Conservation (phyloP, 2,797 vertebrate genomes). For the Pipistrellus kuhlii region DNA sequence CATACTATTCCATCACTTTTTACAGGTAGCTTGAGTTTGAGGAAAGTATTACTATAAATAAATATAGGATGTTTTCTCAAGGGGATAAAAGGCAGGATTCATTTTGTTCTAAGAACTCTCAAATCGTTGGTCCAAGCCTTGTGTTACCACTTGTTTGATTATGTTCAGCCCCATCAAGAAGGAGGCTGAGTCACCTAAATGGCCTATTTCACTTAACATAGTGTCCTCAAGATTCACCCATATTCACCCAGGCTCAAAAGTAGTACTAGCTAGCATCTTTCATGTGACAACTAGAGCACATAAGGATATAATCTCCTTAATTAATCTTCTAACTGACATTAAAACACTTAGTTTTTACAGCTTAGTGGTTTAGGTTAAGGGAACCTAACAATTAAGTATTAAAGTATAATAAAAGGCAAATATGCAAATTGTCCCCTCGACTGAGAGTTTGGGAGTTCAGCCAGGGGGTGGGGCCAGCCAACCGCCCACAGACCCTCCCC, state of each 20-base stretch:
- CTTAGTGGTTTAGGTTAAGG: too few species aligned
- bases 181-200: neutral
- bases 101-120: slow-evolving; percentile 18
- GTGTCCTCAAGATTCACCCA: too few species aligned
- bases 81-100: neutral
- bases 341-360: too few species aligned
- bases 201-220: neutral
- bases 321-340: too few species aligned
- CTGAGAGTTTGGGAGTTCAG: too few species aligned
- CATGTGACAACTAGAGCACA: neutral
- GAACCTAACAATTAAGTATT: neutral
- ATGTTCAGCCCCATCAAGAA: neutral
- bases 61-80: neutral
- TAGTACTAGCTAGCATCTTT: neutral
- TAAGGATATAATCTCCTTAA: neutral
- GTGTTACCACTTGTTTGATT: neutral
- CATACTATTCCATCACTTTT: slow-evolving; percentile 53
- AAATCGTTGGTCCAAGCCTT: neutral
- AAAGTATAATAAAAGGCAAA: neutral
- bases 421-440: too few species aligned
- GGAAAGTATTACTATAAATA: neutral
- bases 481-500: too few species aligned
- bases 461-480: too few species aligned
- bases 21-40: neutral
- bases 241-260: neutral